These are phyloP conservation scores for Syrista parreyssii DNA, from an alignment of 2,888 invertebrate species.

Conservation along the genomic window DNA sequence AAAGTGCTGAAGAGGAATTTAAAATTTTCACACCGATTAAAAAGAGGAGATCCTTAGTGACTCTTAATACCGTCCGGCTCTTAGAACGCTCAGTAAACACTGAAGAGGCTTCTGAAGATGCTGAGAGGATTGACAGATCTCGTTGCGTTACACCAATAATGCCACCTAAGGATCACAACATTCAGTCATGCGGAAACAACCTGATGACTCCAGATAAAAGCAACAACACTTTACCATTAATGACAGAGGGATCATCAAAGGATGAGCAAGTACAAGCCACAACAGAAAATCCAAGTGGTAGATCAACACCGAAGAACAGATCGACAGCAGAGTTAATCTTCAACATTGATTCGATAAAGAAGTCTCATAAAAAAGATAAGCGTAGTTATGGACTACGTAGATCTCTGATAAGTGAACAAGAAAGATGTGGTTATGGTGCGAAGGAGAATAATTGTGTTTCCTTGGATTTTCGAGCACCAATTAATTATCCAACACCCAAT, in stretches of 20 bases:
- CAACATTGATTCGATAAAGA: constrained; percentile 53
- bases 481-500: constrained; percentile 1
- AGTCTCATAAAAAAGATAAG: constrained; percentile 57
- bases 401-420: constrained; percentile 4
- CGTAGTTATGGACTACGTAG: constrained; percentile 27
- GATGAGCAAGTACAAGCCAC: not conserved
- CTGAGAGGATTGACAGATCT: not conserved
- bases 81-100: not conserved
- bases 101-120: not conserved
- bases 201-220: not conserved
- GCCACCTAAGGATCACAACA: not conserved
- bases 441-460: not conserved
- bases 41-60: constrained; percentile 38
- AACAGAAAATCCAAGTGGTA: constrained; percentile 33
- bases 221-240: not conserved
- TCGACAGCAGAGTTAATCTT: constrained; percentile 42
- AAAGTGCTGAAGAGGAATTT: constrained; percentile 46
- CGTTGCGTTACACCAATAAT: not conserved
- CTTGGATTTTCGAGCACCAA: not conserved
- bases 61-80: not conserved
- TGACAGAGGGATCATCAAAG: not conserved
- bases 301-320: constrained; percentile 48
- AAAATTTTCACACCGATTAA: constrained; percentile 57
- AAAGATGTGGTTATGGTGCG: constrained; percentile 7
- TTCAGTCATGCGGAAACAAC: not conserved